Base-by-base conservation (phyloP, 2,888 invertebrate genomes). In the Zaprionus obscuricornis region DNA sequence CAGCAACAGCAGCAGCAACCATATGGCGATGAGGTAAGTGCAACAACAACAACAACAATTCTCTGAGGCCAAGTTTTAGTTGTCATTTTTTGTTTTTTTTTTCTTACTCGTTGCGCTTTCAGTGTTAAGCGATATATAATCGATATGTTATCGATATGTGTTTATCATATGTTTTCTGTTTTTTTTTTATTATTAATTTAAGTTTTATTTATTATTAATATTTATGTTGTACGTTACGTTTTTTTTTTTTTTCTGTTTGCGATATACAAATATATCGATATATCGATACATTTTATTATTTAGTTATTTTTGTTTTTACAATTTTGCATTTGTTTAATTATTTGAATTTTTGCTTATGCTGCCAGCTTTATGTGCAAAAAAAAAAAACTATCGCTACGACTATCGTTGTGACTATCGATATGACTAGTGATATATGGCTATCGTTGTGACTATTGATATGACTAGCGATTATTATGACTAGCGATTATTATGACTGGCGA, bases 21-120 rank as follows among this genome's bases (percentile, higher is more conserved):
- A 2, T 63, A 69, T 34, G 68, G 59, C 50, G 85, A 85, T 47
- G 82, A 85, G 85, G 84, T 84, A 70, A 49, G 86, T 76, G 36
- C 22, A 33, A 5, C 17, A 36, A 3, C 4, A 20, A 16, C 27
- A 16, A 8, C 20, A 11, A 14, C 1, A 24, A 8, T 13, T 42
- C n/a, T 18, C 14, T 22, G 16, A n/a, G 10, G 16, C 27, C 10
- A 29, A 14, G 18, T 10, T n/a, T 37, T 33, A 1, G 3, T 13
- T 10, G n/a, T 40, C 10, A 13, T 3, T 27, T 33, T 40, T n/a
- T 1, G 18, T 47, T 7, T 3, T 1, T 36, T 49, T 49, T 31
- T 47, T n/a, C n/a, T n/a, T n/a, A n/a, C n/a, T n/a, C n/a, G n/a
- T n/a, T n/a, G n/a, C n/a, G n/a, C n/a, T n/a, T n/a, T n/a, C n/a